Evolutionary conservation across 1,140 invertebrate species (phyloP).

Genomic region (Heliconius congener): DNA sequence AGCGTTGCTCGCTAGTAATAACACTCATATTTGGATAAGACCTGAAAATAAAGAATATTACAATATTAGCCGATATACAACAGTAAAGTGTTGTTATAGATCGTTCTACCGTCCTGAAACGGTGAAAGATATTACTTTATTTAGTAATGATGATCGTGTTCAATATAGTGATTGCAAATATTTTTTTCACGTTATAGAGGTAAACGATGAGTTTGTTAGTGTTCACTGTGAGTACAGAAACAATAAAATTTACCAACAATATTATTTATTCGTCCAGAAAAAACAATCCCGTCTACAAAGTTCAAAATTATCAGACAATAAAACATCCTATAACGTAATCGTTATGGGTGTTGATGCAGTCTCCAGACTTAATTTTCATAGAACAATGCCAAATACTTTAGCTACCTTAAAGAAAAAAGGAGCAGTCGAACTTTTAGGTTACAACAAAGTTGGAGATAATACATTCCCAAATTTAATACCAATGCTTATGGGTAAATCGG

Average conservation of each 20-base stretch:
- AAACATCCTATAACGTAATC: constrained; percentile 83
- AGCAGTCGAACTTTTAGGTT: constrained; percentile 87
- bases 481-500: constrained; percentile 84
- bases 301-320: constrained; percentile 29
- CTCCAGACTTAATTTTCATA: constrained; percentile 90
- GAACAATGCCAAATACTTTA: constrained; percentile 89
- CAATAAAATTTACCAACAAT: constrained; percentile 83
- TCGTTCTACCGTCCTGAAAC: constrained; percentile 82
- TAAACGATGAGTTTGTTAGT: constrained; percentile 83
- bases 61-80: constrained; percentile 50
- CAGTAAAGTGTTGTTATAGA: constrained; percentile 83
- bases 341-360: constrained; percentile 93
- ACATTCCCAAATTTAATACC: constrained; percentile 91
- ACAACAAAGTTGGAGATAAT: constrained; percentile 91
- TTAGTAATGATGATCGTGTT: constrained; percentile 59
- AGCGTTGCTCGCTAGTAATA: constrained; percentile 83
- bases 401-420: constrained; percentile 82
- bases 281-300: constrained; percentile 40
- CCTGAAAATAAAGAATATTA: constrained; percentile 75
- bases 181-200: constrained; percentile 64
- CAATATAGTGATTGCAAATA: constrained; percentile 62
- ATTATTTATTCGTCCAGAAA: constrained; percentile 84
- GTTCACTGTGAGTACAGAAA: constrained; percentile 81
- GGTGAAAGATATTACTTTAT: constrained; percentile 51
- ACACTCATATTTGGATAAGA: constrained; percentile 80